A percentile compares a stretch with the other conserved stretches of the same genome.
These are phyloP conservation scores for Argyrosomus japonicus DNA, from an alignment of 2,113 vertebrate species.

Conservation along the genomic window DNA sequence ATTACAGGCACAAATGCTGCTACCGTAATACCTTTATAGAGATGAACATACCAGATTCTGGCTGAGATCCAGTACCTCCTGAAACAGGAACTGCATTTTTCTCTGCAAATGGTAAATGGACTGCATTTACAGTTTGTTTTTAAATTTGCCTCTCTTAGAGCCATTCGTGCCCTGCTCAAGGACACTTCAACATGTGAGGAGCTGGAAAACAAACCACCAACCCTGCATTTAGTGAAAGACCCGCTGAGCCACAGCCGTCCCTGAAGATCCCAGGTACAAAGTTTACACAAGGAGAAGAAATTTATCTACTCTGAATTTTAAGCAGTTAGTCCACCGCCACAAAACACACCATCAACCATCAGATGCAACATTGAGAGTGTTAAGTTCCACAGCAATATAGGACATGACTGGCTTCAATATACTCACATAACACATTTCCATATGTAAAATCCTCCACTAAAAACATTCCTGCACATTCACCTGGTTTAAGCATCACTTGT, in stretches of 20 bases:
- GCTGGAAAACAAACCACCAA: neutral
- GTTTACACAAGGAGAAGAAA: neutral
- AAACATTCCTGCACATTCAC: conserved; percentile 43
- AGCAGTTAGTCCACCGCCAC: no score
- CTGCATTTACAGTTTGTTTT: neutral
- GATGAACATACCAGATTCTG: neutral
- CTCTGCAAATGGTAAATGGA: neutral
- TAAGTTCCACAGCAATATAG: conserved; percentile 36
- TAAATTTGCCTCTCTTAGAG: neutral
- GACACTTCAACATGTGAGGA: no score
- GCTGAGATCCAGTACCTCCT: neutral
- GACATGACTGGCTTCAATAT: neutral
- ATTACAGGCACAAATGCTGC: neutral
- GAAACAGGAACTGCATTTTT: neutral
- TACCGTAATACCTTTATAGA: neutral
- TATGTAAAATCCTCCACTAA: neutral
- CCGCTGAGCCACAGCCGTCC: neutral
- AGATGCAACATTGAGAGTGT: neutral
- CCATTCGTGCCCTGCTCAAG: no score
- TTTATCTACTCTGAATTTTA: neutral
- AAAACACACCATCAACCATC: conserved; percentile 19
- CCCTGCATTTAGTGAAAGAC: neutral
- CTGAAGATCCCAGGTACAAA: neutral
- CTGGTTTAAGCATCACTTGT: conserved; percentile 50
- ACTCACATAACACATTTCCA: neutral